phyloP scores from a whole-genome alignment of 2,113 vertebrate species.

The Excalfactoria chinensis region DNA sequence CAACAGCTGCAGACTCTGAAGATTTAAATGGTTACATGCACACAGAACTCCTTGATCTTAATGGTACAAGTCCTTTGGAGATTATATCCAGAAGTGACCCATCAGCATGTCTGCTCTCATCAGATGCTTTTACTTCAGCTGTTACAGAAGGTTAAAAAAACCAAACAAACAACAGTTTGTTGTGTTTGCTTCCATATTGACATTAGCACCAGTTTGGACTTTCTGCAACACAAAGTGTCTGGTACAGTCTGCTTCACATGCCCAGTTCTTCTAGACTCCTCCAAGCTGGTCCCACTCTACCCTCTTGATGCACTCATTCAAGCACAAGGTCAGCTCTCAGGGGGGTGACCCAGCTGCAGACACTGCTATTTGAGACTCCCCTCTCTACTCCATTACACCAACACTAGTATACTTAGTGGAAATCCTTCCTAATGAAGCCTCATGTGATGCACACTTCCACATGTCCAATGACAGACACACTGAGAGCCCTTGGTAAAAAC shows the following conservation, averaged over 20 bases:
- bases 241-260: background rate
- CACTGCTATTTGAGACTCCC: background rate
- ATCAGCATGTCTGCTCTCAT: background rate
- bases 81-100: background rate
- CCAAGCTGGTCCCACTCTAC: background rate
- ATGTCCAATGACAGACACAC: fast-evolving
- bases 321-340: background rate
- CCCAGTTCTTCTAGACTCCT: background rate
- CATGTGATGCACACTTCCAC: fast-evolving
- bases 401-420: fast-evolving
- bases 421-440: background rate
- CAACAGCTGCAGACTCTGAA: constrained; percentile 36
- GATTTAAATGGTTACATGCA: background rate
- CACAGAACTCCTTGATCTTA: constrained; percentile 24
- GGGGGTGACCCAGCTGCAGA: background rate
- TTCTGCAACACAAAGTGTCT: background rate
- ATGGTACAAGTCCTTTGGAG: constrained; percentile 16
- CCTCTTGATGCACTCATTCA: fast-evolving
- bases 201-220: background rate
- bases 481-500: background rate
- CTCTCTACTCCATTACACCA: background rate
- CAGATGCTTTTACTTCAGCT: background rate
- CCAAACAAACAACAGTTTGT: background rate
- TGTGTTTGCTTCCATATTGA: background rate
- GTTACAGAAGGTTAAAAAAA: background rate